Base-by-base conservation (phyloP, 2,113 vertebrate genomes). In the Platysteira castanea region DNA sequence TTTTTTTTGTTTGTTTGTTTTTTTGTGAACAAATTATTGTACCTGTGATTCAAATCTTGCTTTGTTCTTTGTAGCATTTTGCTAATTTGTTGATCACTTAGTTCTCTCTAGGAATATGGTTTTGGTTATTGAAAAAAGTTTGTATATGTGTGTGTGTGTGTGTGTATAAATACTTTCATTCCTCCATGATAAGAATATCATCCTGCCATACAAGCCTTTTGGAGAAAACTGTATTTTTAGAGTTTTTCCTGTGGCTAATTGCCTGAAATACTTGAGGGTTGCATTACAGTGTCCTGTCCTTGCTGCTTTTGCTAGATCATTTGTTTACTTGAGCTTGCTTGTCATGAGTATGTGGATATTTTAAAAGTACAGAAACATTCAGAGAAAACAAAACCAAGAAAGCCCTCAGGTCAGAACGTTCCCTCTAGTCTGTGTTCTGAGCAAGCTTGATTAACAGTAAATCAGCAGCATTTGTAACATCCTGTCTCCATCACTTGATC, bases 81-180 rank as follows among this genome's bases (percentile, higher is more conserved):
- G 19, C 44, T 83, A 4, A 26, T 64, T 83, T 64, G 19, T 64
- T 77, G 49, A 47, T 88, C 23, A 15, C 21, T 68, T 88, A 41
- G 49, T 60, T 88, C 33, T 83, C 47, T 60, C 27, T 50, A 83
- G 33, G 30, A 47, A 21, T 85, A 4, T 63, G 35, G 54, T 82
- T 93, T 71, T 50, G 41, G 26, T 83, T 76, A 39, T 53, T 47
- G 8, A 53, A 56, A 31, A 22, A n/a, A 10, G 3, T 26, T 2
- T 42, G 1, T 49, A 1, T 33, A 0, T 39, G 1, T 63, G 2
- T 77, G 6, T 61, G 7, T 31, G 0, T 39, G 39, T 39, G n/a
- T n/a, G n/a, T 82, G 0, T 75, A 28, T 47, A 7, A 44, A 27
- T 47, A 16, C 57, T 49, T 68, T 27, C 5, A 28, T 69, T 94